A percentile compares a stretch with the other conserved stretches of the same genome.
phyloP scores from a whole-genome alignment of 2,797 vertebrate genomes.

The Ceyx erithaca region DNA sequence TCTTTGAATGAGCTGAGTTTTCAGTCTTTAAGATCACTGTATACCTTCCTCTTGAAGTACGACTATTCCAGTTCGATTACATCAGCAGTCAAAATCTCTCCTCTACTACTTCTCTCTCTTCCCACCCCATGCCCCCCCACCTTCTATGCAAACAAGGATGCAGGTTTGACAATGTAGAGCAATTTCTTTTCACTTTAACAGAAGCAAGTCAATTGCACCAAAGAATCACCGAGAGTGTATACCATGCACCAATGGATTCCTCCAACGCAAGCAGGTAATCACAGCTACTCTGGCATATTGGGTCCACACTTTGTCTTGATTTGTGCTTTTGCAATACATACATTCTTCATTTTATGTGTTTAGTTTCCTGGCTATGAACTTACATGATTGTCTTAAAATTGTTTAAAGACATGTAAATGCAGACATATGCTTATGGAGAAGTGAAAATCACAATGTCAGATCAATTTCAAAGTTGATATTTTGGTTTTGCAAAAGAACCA shows the following conservation, averaged over 20 bases:
- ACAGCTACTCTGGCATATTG: background rate
- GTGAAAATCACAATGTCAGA: background rate
- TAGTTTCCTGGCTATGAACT: background rate
- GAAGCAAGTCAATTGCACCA: conserved; percentile 91
- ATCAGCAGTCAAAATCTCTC: background rate
- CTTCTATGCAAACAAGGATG: background rate
- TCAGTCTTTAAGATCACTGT: background rate
- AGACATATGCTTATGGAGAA: background rate
- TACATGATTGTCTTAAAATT: background rate
- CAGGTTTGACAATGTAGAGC: background rate
- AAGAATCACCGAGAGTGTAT: conserved; percentile 87
- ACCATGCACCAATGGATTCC: conserved; percentile 85
- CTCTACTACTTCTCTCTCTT: background rate
- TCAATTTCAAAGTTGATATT: background rate
- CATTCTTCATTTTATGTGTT: background rate
- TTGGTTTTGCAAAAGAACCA: background rate
- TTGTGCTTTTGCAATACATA: background rate
- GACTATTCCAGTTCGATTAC: background rate
- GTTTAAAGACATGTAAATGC: background rate
- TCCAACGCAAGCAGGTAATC: conserved; percentile 67
- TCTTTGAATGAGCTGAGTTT: background rate
- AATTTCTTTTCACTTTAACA: conserved; percentile 63
- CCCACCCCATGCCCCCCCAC: background rate
- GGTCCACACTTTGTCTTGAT: background rate
- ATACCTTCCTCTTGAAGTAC: background rate